Base-by-base conservation (phyloP, 2,113 vertebrate species). In the Aleadryas rufinucha region DNA sequence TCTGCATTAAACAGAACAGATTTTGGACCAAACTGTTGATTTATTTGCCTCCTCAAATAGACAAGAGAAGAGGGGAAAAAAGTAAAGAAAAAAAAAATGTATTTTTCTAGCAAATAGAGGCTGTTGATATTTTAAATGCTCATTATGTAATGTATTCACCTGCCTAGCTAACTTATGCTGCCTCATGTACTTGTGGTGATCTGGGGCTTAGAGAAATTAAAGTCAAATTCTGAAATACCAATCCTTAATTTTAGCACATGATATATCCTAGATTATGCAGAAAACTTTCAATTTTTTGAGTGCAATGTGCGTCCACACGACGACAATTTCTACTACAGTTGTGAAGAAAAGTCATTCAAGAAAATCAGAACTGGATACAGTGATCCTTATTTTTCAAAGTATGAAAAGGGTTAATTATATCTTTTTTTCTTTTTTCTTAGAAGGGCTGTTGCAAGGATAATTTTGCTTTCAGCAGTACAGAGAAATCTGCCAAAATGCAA, bases 11-110 rank as follows among this genome's bases (percentile, higher is more conserved):
- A 78, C 26, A 27, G 27, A 49, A 63, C 0, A 39, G 13, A 66
- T 41, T 72, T 72, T 68, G 66, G 59, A 45, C 15, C 23, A 45
- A 59, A 50, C 7, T 41, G 7, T 1, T 1, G 23, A 68, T 59
- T 72, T 60, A 37, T 39, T 80, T 44, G 28, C 42, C 22, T 65
- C 20, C 2, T 17, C 14, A 16, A 93, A 74, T 13, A 16, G 9
- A 4, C n/a, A 42, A 52, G 7, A 23, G 18, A 30, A n/a, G 7
- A 2, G 2, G 7, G 2, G 5, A 1, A 11, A 16, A 9, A 12
- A 3, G 3, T n/a, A n/a, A 8, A 30, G 6, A 5, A 3, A 9
- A 30, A 44, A 6, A 68, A 30, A 13, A 5, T 2, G 4, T 57
- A 44, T 44, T 64, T 68, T 54, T 39, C 33, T 39, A 69, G 27